These are phyloP conservation scores for Azorinus chamasolen DNA, from an alignment of 2,888 invertebrate genomes.

Conservation along the genomic window DNA sequence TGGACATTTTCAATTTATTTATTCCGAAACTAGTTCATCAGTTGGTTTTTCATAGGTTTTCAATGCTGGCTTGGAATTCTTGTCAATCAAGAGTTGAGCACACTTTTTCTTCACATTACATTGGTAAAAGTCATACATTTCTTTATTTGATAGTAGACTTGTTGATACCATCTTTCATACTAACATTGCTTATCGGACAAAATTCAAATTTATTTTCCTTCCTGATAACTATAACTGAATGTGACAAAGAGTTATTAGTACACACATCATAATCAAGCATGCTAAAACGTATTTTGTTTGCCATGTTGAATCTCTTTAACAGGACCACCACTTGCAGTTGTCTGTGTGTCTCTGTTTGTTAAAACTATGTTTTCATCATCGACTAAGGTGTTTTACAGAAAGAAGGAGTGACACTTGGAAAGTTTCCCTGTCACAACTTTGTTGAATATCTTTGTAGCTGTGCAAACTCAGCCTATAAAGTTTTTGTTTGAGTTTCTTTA, in stretches of 20 bases:
- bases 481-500: no score
- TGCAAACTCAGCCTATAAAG: no score
- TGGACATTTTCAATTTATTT: slow-evolving; percentile 15
- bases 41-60: not conserved
- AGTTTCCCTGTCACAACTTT: no score
- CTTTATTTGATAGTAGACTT: not conserved
- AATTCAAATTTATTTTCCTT: no score
- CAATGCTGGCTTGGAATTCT: not conserved
- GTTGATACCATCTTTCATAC: no score
- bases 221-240: no score
- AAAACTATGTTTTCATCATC: not conserved
- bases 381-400: not conserved
- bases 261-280: not conserved
- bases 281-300: not conserved
- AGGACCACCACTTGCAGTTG: not conserved
- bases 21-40: not conserved
- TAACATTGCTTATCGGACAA: no score
- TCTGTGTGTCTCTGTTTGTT: not conserved
- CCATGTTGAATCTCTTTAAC: not conserved
- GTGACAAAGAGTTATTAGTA: not conserved
- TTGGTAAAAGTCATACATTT: not conserved
- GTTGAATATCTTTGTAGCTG: no score
- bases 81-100: not conserved
- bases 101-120: not conserved
- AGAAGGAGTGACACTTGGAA: no score